These are phyloP conservation scores for Dallia pectoralis DNA, from an alignment of 2,797 vertebrate species.

Conservation along the genomic window DNA sequence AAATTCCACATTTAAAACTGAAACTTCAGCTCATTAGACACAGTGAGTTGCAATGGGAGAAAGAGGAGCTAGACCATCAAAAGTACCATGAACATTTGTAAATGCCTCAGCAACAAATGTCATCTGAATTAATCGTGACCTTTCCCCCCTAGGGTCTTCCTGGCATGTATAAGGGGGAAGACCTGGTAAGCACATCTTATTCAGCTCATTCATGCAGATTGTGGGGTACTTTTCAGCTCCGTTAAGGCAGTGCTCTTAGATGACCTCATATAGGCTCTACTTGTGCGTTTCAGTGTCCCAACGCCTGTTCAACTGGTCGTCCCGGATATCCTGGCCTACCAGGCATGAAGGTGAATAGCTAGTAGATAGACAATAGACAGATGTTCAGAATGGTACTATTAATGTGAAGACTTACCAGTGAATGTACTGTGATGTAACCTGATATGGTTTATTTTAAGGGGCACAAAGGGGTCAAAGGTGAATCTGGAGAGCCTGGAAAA, in stretches of 20 bases:
- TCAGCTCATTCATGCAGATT: not conserved
- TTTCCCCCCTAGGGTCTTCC: conserved; percentile 63
- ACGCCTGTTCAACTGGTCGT: conserved; percentile 81
- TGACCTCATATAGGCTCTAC: conserved; percentile 51
- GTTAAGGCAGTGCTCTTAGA: conserved; percentile 52
- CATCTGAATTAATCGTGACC: not conserved
- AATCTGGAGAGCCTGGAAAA: conserved; percentile 94
- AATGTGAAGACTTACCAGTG: too few species aligned
- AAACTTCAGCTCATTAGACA: too few species aligned
- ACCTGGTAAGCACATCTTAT: conserved; percentile 68
- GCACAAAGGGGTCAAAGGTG: conserved; percentile 91
- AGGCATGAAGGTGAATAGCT: conserved; percentile 87
- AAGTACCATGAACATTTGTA: not conserved
- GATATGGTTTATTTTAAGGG: conserved; percentile 71
- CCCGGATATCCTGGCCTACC: conserved; percentile 85
- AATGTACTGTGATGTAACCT: not conserved
- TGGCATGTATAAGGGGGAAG: conserved; percentile 72
- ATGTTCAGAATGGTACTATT: too few species aligned
- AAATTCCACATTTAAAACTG: too few species aligned
- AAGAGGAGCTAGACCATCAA: not conserved
- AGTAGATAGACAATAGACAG: not conserved
- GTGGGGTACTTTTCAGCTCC: conserved; percentile 25
- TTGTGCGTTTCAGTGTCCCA: conserved; percentile 86
- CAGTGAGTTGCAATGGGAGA: too few species aligned
- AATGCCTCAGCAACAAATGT: not conserved